Conservation (phyloP, 2,888 invertebrate genomes). For the Cephus runcator region DNA sequence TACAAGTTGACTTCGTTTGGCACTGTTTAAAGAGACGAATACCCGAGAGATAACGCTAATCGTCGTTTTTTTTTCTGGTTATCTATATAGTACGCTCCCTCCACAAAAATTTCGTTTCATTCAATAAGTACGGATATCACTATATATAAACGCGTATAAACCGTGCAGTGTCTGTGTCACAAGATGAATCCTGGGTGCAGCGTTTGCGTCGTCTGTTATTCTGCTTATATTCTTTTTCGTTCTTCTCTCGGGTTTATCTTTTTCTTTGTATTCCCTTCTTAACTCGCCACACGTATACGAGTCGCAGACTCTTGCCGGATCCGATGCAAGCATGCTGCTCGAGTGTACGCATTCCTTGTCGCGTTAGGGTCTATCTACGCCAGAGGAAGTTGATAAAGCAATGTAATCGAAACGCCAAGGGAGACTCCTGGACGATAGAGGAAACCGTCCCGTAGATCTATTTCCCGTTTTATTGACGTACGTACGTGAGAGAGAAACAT, state of each 20-base stretch:
- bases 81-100: background rate
- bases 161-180: background rate
- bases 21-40: background rate
- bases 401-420: slow-evolving; percentile 4
- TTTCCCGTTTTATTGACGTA: background rate
- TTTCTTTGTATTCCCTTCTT: background rate
- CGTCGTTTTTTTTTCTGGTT: background rate
- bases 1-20: background rate
- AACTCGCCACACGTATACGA: background rate
- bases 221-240: background rate
- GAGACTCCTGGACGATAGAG: background rate
- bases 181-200: background rate
- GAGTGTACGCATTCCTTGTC: slow-evolving; percentile 6
- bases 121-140: background rate
- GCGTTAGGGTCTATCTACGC: background rate
- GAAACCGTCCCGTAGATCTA: background rate
- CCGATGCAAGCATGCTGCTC: background rate
- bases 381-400: slow-evolving; percentile 9
- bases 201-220: background rate
- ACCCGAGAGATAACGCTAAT: background rate
- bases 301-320: background rate
- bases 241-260: background rate
- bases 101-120: background rate
- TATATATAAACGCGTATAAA: background rate
- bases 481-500: background rate